Conservation (phyloP, 2,797 vertebrate species). For the Ambastaia sidthimunki region DNA sequence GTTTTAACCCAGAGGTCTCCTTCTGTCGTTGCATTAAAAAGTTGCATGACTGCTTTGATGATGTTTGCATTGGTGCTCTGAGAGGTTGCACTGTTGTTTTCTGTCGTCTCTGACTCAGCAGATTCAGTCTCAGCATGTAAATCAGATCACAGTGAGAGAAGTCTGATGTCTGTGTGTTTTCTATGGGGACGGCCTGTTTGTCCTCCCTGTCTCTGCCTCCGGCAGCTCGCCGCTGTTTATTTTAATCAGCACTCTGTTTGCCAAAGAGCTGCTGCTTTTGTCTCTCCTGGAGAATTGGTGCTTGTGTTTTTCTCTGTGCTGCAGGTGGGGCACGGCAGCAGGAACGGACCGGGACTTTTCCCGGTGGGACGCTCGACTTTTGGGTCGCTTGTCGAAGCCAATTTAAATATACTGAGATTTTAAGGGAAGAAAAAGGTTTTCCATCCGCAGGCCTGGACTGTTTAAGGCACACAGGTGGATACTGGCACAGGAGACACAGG, state of each 20-base stretch:
- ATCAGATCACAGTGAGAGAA: slow-evolving; percentile 42
- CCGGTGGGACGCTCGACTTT: background rate
- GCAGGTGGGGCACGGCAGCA: slow-evolving; percentile 59
- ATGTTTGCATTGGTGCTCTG: background rate
- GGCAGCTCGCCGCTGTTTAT: slow-evolving; percentile 69
- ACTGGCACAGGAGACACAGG: background rate
- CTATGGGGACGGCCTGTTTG: slow-evolving; percentile 68
- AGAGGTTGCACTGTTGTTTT: slow-evolving; percentile 23
- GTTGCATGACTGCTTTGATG: slow-evolving; percentile 11
- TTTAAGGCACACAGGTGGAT: background rate
- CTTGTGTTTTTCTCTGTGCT: slow-evolving; percentile 67
- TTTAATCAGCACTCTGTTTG: slow-evolving; percentile 78
- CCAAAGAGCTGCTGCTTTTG: slow-evolving; percentile 67
- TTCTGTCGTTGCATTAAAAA: background rate
- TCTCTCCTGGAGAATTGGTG: slow-evolving; percentile 68
- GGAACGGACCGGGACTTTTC: slow-evolving; percentile 3
- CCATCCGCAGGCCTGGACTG: background rate
- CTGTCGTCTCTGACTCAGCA: slow-evolving; percentile 47
- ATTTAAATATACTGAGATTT: slow-evolving; percentile 1
- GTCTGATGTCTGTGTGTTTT: slow-evolving; percentile 58
- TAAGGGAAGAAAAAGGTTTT: background rate
- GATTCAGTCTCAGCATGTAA: slow-evolving; percentile 28
- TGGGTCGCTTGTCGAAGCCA: background rate
- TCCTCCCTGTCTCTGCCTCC: slow-evolving; percentile 65
- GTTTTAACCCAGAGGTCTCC: background rate